Evolutionary conservation across 2,113 vertebrate species (phyloP), one percentile per base, ranked within the genome.

Genomic region (Micronycteris hirsuta): DNA sequence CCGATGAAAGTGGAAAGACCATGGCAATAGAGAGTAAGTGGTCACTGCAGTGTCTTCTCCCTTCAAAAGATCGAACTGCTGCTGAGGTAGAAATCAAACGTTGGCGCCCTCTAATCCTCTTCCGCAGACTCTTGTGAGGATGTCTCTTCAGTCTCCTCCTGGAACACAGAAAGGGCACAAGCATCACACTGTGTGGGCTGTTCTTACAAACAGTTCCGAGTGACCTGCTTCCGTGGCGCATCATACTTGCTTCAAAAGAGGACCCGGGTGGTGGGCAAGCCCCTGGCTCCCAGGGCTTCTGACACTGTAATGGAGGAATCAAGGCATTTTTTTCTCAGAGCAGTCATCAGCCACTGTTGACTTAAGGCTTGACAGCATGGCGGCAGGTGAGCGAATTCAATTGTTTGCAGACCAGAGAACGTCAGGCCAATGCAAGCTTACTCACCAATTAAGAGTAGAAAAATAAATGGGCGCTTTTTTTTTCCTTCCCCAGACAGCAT

Each of bases 31-130:
- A 98, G 98, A 98, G 96, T 97, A 98, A 99, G 99, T 99, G 99
- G 99, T 99, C 99, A 99, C 99, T 99, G 98, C 99, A 99, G 99
- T 97, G 98, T 99, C 99, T 99, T 99, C 99, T 99, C 99, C 99
- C 99, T 99, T 99, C 98, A 97, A 99, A 99, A 99, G 99, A 99
- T 98, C 98, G 99, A 99, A 99, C 99, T 99, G 99, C 98, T 99
- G 99, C 98, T 99, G 99, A 99, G 99, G 99, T 99, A 99, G 99
- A 99, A 99, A 98, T 99, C 91, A 98, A 98, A 98, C 95, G 97
- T 92, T 96, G 98, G 96, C 94, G 98, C 97, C 95, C 98, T 98
- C 98, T 99, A 99, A 96, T 99, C 99, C 95, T 99, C 99, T 98
- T 99, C 99, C 77, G 98, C 98, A 92, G 99, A 99, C 98, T 99